A percentile compares a stretch with the other conserved stretches of the same genome.
phyloP scores from a whole-genome alignment of 2,888 invertebrate genomes.

The Nemoura dubitans region DNA sequence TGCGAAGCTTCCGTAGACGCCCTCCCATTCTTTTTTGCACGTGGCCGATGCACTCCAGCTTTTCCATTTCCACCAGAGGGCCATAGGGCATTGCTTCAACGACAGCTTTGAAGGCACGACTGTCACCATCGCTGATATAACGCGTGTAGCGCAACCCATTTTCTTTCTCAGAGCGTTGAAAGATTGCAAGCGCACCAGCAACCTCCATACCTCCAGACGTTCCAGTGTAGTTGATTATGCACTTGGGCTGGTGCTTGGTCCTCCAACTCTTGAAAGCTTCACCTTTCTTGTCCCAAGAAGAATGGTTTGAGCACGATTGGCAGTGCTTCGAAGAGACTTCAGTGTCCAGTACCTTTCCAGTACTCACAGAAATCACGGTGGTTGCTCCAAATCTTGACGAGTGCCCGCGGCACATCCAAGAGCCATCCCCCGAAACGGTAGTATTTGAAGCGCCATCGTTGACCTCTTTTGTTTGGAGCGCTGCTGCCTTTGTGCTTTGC shows the following conservation, averaged over 20 bases:
- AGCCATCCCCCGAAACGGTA: no score
- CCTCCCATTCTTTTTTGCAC: background rate
- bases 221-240: background rate
- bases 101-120: background rate
- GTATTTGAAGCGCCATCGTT: no score
- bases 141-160: background rate
- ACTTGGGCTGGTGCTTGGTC: background rate
- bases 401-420: no score
- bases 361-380: no score
- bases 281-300: no score
- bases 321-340: no score
- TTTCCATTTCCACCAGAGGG: background rate
- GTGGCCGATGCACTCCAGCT: constrained; percentile 8
- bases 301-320: no score
- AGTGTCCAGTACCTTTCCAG: no score
- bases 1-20: background rate
- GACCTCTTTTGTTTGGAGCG: no score
- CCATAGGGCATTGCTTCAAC: background rate
- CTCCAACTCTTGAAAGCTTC: no score
- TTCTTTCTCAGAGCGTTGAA: constrained; percentile 3
- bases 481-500: no score
- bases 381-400: no score
- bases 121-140: constrained; percentile 18
- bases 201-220: background rate
- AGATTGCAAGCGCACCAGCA: background rate